These are phyloP conservation scores for Ictidomys tridecemlineatus DNA, from an alignment of 2,113 vertebrate species.

Conservation along the genomic window DNA sequence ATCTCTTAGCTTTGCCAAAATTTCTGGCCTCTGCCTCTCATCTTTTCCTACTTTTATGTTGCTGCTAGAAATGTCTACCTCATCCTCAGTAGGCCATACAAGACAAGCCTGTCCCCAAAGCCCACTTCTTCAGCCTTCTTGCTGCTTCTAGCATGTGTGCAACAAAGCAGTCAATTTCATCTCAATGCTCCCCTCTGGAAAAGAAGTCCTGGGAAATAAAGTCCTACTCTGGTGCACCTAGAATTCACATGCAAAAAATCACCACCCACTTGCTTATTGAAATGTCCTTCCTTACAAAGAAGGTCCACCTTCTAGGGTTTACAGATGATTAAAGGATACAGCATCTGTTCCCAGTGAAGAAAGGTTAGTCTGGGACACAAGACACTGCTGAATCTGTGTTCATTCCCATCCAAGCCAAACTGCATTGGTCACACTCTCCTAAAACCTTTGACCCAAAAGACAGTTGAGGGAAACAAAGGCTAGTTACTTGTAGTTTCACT, in stretches of 20 bases:
- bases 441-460: not conserved
- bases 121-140: not conserved
- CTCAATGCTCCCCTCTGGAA: not conserved
- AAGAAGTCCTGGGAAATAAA: not conserved
- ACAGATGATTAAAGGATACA: not conserved
- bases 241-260: not conserved
- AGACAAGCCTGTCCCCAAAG: not conserved
- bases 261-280: not conserved
- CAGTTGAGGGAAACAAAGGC: not conserved
- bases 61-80: not conserved
- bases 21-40: not conserved
- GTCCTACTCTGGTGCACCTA: not conserved
- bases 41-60: not conserved
- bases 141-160: not conserved
- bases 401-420: not conserved
- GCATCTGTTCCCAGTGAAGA: too few relatives aligned
- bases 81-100: not conserved
- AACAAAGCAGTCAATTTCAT: not conserved
- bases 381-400: not conserved
- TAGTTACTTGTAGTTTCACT: not conserved
- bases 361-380: not conserved
- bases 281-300: not conserved
- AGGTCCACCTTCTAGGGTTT: not conserved
- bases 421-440: not conserved
- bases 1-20: not conserved